Base-by-base conservation (phyloP, 2,888 invertebrate genomes). In the Nomada goodeniana region DNA sequence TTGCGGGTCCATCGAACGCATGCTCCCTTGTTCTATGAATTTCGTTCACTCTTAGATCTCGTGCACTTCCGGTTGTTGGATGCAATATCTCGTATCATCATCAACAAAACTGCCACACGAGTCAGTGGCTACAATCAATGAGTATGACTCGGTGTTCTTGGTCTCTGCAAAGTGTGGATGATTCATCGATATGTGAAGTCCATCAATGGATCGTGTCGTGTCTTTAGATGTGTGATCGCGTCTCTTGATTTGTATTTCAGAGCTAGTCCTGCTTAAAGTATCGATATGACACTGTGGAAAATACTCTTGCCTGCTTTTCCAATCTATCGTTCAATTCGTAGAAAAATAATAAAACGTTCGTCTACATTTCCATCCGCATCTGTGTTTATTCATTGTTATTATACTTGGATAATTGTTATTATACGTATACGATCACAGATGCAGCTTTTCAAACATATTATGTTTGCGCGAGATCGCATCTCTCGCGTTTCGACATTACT, bases 101-200 rank as follows among this genome's bases (percentile, higher is more conserved):
- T 71, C 50, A 47, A 36, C 61, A 26, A 50, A 72, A 42, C 36
- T 23, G n/a, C 71, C 72, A 44, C 26, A 4, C 20, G 20, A 1
- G 29, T 59, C 52, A 18, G 53, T 36, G 53, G 13, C 23, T 20
- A 44, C 2, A 7, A 53, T 2, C 11, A n/a, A 29, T 2, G 18
- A 64, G 42, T 44, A 53, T 29, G 71, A 67, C 63, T 47, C 71
- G 72, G 26, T 23, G 36, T 44, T 65, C 36, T 29, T 20, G 26
- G 29, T 29, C 20, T 61, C 50, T 60, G 29, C 53, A 13, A 68
- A 65, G 36, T 11, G 65, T 42, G 44, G 84, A 80, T 87, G 88
- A 88, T 83, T 84, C 85, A 85, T 63, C 55, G 67, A 80, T 72
- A 84, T 69, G 23, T 69, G 64, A 71, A 53, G 55, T 36, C 36